These are phyloP conservation scores for Aelia acuminata DNA, from an alignment of 2,888 invertebrate genomes.

Conservation along the genomic window DNA sequence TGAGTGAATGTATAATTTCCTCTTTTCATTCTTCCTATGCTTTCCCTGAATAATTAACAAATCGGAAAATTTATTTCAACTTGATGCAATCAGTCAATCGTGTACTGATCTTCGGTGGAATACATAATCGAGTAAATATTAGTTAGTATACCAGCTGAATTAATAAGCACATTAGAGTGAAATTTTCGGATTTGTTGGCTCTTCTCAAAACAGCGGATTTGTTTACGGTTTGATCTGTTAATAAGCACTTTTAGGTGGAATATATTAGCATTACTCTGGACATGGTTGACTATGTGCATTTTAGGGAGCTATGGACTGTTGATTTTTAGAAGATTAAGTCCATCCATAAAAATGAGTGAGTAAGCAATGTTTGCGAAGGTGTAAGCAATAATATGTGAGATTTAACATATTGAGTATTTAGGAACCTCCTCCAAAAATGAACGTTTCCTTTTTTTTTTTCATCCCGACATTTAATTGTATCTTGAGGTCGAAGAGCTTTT, in stretches of 20 bases:
- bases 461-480: no score
- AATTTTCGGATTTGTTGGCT: constrained; percentile 5
- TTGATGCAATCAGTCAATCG: neutral
- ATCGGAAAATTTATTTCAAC: neutral
- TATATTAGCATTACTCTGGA: neutral
- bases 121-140: constrained; percentile 27
- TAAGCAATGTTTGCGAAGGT: no score
- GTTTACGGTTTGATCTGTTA: neutral
- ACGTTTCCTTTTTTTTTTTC: no score
- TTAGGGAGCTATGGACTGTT: neutral
- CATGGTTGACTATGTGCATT: neutral
- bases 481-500: no score
- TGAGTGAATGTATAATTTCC: no score
- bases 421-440: no score
- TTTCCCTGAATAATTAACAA: neutral
- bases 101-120: neutral
- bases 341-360: no score
- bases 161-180: neutral
- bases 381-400: no score
- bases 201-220: constrained; percentile 6
- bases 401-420: no score
- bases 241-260: constrained; percentile 22
- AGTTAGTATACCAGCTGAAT: neutral
- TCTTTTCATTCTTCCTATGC: no score
- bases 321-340: neutral